Base-by-base conservation (phyloP, 23 tunicate genomes). In the Diplosoma virens region DNA sequence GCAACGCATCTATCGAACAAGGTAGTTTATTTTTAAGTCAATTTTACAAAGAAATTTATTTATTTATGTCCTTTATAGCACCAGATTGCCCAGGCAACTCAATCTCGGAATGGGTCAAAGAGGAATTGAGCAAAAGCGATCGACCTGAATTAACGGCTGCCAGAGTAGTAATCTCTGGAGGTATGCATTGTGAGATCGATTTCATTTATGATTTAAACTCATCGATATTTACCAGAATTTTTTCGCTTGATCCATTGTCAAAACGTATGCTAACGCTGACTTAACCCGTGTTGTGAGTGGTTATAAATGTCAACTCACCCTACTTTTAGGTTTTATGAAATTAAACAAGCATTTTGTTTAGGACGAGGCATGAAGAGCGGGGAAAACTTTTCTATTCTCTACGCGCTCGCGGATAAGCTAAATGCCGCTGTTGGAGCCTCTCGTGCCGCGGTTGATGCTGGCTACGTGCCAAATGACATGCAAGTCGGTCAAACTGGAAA, bases 401-500 rank as follows among this genome's bases (percentile, higher is more conserved):
- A 95, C 65, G 73, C 71, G 9, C 77, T 95, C 2, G 99, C 99
- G 41, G 99, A 95, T 71, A 95, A 95, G 47, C 33, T 95, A 27
- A 86, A 82, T 35, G 99, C 99, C 1, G 99, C 96, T 32, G 99
- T 95, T 18, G 99, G 99, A 28, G 99, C 99, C 37, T 95, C 99
- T 26, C 50, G 99, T 54, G 99, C 99, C 14, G 99, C 99, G 0
- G 99, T 95, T 0, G 99, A 95, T 84, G 99, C 99, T 2, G 99
- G 99, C 17, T 95, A 78, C 72, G 99, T 95, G 0, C 96, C 99
- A 14, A 95, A 95, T 37, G 99, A 95, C 69, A 95, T 95, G 99
- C 99, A 95, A 84, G 93, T 95, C 52, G 99, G 99, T 2, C 99
- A 95, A 54, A 95, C 99, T 33, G 99, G 99, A 50, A 95, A 95